phyloP scores from a whole-genome alignment of 2,113 vertebrate genomes.

The Chitala chitala region DNA sequence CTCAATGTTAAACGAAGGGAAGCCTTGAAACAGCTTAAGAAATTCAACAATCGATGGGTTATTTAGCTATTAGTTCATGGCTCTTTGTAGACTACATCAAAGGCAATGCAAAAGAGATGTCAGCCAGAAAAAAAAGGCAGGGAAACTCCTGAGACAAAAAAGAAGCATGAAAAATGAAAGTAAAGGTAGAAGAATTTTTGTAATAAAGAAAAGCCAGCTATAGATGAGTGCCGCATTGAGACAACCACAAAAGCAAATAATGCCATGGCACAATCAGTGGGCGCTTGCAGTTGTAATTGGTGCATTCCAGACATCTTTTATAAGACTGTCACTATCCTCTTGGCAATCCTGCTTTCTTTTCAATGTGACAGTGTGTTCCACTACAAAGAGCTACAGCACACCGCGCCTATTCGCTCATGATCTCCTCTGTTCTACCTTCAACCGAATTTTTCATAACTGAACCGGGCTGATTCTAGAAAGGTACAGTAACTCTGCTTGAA shows the following conservation, averaged over 20 bases:
- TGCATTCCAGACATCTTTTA: conserved; percentile 67
- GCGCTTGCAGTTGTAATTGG: conserved; percentile 69
- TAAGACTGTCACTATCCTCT: conserved; percentile 64
- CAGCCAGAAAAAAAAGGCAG: conserved; percentile 36
- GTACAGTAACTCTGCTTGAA: neutral
- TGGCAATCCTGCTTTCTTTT: conserved; percentile 20
- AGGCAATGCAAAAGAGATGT: conserved; percentile 36
- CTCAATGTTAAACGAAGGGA: conserved; percentile 45
- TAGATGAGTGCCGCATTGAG: conserved; percentile 46
- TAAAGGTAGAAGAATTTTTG: conserved; percentile 50
- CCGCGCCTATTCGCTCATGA: neutral
- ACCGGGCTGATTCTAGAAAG: neutral
- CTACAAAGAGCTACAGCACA: conserved; percentile 10
- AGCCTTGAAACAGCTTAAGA: conserved; percentile 28
- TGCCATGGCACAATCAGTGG: conserved; percentile 56
- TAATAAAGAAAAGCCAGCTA: conserved; percentile 53
- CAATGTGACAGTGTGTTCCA: conserved; percentile 17
- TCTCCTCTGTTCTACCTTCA: conserved; percentile 10
- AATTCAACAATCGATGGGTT: conserved; percentile 32
- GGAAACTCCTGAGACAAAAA: conserved; percentile 36
- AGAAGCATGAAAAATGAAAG: conserved; percentile 40
- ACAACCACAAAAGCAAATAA: conserved; percentile 65
- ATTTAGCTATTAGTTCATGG: conserved; percentile 49
- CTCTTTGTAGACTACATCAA: conserved; percentile 46
- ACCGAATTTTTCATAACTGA: neutral